Percentiles rank a stretch among this genome's conserved stretches.
These are phyloP conservation scores for Hyposoter dolosus DNA, from an alignment of 2,888 invertebrate species.

Conservation along the genomic window DNA sequence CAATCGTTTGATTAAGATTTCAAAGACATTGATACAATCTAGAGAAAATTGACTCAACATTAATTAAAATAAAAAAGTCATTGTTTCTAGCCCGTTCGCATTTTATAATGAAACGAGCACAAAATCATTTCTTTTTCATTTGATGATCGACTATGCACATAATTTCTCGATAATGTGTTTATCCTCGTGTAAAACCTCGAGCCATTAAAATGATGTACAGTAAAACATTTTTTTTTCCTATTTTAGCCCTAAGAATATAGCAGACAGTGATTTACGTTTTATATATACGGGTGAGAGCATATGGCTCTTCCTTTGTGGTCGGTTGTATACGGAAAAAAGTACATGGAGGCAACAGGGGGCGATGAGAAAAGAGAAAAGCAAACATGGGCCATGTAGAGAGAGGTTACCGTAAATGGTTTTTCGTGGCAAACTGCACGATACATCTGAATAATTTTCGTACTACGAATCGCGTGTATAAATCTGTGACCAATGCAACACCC, in stretches of 20 bases:
- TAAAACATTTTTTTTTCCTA: slow-evolving; percentile 20
- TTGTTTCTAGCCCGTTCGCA: neutral
- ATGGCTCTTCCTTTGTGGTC: slow-evolving; percentile 51
- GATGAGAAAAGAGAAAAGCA: slow-evolving; percentile 35
- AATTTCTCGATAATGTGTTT: slow-evolving; percentile 23
- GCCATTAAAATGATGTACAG: slow-evolving; percentile 1
- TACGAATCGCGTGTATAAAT: slow-evolving; percentile 17
- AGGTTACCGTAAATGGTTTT: slow-evolving; percentile 25
- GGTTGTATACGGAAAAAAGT: slow-evolving; percentile 20
- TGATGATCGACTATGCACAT: neutral
- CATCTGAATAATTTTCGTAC: slow-evolving; percentile 57
- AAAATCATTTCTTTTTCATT: neutral
- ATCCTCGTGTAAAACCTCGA: slow-evolving; percentile 19
- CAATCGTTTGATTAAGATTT: too few relatives aligned
- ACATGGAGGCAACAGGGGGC: neutral
- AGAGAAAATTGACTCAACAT: neutral
- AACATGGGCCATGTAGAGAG: slow-evolving; percentile 34
- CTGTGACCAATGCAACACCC: slow-evolving; percentile 29
- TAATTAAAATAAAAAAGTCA: neutral
- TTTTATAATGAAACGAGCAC: neutral
- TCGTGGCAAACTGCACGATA: neutral
- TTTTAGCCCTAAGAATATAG: slow-evolving; percentile 13
- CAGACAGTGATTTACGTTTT: slow-evolving; percentile 36
- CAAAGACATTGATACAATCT: neutral
- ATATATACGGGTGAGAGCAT: slow-evolving; percentile 39